phyloP scores from a whole-genome alignment of 2,113 vertebrate species.

The Melanerpes aurifrons region DNA sequence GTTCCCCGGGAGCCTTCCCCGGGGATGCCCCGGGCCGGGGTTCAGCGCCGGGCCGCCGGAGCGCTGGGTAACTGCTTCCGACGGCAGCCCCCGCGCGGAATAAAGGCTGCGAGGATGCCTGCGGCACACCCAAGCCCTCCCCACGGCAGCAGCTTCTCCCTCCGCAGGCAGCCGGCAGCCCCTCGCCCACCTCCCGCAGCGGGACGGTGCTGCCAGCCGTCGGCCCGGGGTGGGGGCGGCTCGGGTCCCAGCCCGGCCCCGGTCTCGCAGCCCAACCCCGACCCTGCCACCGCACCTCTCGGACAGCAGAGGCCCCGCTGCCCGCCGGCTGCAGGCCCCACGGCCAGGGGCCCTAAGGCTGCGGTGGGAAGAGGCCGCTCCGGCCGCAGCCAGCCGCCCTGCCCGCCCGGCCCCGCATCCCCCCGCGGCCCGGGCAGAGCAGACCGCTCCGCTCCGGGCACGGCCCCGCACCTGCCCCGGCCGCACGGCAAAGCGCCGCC shows the following conservation, averaged over 20 bases:
- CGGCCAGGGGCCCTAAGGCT: neutral
- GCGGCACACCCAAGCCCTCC: constrained; percentile 20
- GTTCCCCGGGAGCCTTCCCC: neutral
- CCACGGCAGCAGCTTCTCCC: neutral
- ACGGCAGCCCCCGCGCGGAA: rapidly evolving
- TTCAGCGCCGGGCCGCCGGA: neutral
- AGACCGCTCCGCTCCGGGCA: neutral
- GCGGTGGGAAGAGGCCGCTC: neutral
- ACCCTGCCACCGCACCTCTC: neutral
- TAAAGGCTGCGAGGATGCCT: neutral
- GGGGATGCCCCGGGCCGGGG: rapidly evolving
- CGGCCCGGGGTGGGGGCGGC: neutral
- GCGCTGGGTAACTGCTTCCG: neutral
- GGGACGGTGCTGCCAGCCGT: rapidly evolving
- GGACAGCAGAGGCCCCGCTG: neutral
- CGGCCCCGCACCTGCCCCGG: neutral
- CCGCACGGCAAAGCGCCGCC: neutral
- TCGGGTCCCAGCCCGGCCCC: neutral
- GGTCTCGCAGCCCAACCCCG: too few relatives aligned
- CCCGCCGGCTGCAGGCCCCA: too few relatives aligned
- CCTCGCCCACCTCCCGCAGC: rapidly evolving
- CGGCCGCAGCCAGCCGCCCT: neutral
- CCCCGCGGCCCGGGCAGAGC: neutral
- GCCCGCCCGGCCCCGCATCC: neutral
- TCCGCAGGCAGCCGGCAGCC: neutral